Evolutionary conservation across 2,113 vertebrate species (phyloP).

Genomic region (Limnothrissa miodon): DNA sequence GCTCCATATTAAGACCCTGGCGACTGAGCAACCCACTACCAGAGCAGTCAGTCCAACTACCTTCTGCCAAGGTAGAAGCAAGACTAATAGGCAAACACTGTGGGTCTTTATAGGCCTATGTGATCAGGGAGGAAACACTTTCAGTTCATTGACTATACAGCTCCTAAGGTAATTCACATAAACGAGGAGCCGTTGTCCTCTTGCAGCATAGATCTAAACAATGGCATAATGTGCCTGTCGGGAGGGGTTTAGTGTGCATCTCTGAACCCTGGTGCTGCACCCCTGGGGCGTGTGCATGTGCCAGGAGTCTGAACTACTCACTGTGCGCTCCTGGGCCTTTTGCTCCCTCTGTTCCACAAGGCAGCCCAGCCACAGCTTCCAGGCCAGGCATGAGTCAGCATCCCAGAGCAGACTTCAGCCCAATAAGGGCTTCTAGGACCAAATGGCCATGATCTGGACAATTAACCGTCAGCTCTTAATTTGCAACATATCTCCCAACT

Average conservation of each 20-base stretch:
- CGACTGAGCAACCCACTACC: neutral
- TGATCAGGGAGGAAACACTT: neutral
- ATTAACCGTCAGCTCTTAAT: neutral
- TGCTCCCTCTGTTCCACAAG: conserved; percentile 49
- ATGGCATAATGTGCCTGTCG: neutral
- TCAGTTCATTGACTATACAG: neutral
- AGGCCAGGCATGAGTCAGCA: conserved; percentile 51
- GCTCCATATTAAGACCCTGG: neutral
- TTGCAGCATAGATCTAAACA: neutral
- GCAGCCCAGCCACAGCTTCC: conserved; percentile 45
- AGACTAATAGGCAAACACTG: neutral
- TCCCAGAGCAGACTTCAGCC: conserved; percentile 49
- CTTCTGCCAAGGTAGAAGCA: neutral
- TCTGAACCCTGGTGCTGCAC: neutral
- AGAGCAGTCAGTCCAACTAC: neutral
- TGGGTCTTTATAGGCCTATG: neutral
- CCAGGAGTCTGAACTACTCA: neutral
- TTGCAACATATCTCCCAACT: neutral
- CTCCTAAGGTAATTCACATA: neutral
- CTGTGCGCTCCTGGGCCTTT: conserved; percentile 43
- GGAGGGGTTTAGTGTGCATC: neutral
- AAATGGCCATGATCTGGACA: neutral
- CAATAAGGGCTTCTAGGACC: conserved; percentile 27
- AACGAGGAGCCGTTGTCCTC: neutral
- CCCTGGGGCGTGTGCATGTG: neutral